Evolutionary conservation across 2,113 vertebrate species (phyloP).

Genomic region (Pongo abelii): DNA sequence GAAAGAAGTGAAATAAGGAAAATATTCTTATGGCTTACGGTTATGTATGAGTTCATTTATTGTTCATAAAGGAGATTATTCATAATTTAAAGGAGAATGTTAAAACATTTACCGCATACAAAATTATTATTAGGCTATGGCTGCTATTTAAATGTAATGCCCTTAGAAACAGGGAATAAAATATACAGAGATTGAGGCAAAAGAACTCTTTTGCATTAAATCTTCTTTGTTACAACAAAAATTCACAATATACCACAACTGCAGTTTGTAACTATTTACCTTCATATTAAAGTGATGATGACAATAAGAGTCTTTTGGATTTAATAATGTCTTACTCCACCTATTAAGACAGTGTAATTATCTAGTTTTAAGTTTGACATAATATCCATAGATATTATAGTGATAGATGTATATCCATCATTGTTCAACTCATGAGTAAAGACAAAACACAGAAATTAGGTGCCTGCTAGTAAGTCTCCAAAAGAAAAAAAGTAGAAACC

Average conservation of each 20-base stretch:
- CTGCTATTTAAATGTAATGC: slow-evolving; percentile 15
- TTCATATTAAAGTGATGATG: not conserved
- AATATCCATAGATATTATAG: not conserved
- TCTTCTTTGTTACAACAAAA: slow-evolving; percentile 13
- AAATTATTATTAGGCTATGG: not conserved
- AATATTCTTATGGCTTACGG: not conserved
- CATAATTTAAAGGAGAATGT: slow-evolving; percentile 36
- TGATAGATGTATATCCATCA: not conserved
- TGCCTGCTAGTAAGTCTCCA: not conserved
- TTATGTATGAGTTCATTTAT: slow-evolving; percentile 19
- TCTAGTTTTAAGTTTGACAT: not conserved
- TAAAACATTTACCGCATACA: not conserved
- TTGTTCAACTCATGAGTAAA: not conserved
- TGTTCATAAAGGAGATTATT: not conserved
- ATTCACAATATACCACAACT: not conserved
- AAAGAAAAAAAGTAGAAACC: not conserved
- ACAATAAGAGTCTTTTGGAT: not conserved
- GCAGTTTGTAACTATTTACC: not conserved
- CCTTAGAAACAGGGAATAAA: not conserved
- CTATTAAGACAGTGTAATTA: not conserved
- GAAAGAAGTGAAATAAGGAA: slow-evolving; percentile 33
- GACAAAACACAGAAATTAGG: slow-evolving; percentile 33
- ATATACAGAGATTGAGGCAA: not conserved
- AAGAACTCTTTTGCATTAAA: slow-evolving; percentile 13
- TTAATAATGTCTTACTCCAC: not conserved